Evolutionary conservation across 2,797 vertebrate species (phyloP).

Genomic region (Sebastes flavidus): DNA sequence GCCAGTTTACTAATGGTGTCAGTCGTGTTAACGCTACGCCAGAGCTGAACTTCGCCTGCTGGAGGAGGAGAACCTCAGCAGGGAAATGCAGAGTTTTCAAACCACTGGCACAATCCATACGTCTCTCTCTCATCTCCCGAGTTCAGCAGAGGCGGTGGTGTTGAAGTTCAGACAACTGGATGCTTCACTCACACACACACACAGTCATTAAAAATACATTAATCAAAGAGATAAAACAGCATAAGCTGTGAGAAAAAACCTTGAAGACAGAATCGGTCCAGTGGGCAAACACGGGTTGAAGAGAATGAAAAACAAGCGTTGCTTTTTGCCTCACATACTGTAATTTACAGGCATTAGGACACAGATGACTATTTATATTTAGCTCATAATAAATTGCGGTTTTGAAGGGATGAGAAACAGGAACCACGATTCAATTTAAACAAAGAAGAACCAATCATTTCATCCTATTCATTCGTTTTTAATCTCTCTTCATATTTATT

Average conservation of each 20-base stretch:
- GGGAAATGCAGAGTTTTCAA: constrained; percentile 4
- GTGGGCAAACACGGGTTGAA: not conserved
- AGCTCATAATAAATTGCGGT: not conserved
- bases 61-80: constrained; percentile 1
- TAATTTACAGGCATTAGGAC: not conserved
- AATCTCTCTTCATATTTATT: constrained; percentile 19
- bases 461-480: not conserved
- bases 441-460: not conserved
- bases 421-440: not conserved
- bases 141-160: not conserved
- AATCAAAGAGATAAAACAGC: constrained; percentile 35
- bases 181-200: not conserved
- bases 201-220: constrained; percentile 45
- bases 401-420: constrained; percentile 16
- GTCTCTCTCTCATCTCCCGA: not conserved
- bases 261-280: not conserved
- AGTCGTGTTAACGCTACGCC: not conserved
- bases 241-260: constrained; percentile 10
- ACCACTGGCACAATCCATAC: constrained; percentile 4
- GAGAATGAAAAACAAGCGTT: not conserved
- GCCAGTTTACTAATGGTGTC: constrained; percentile 5
- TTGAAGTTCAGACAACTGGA: constrained; percentile 12
- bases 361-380: not conserved
- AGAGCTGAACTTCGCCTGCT: not conserved
- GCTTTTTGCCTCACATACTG: not conserved